Evolutionary conservation across 64 coral and sea anemone genomes (phyloP), one percentile per base, ranked within the genome.

Genomic region (Pachyseris speciosa): DNA sequence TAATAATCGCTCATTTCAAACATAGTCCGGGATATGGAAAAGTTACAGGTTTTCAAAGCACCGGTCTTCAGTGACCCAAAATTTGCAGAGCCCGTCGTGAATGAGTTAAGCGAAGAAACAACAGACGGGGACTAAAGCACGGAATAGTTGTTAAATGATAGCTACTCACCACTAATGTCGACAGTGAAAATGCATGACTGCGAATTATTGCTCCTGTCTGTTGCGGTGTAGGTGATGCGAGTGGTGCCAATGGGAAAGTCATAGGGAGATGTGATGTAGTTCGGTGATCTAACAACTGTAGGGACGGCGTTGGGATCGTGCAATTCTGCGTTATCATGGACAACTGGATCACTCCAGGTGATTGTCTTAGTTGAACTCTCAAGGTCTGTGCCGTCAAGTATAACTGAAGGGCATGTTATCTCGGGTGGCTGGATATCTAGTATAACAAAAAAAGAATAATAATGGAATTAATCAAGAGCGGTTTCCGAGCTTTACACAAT

Each of bases 221-320:
- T 87, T 7, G 94, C 97, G 8, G 86, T 99, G 36, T 95, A 99
- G 1, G 89, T 87, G n/a, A 99, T 92, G 22, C 71, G 64, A 20
- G 94, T 94, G 1, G 72, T 90, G 37, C 97, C 97, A 42, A 90
- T 86, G 17, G 90, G 75, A 67, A 99, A 99, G 43, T 95, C 90
- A 60, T 99, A 92, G 0, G 97, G 97, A n/a, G 89, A 90, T 43
- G 72, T 37, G 57, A 99, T 91, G 30, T 88, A 10, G 26, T 72
- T 76, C 0, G 89, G 90, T 31, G 78, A 90, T 58, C 68, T 87
- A 7, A 53, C 92, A 37, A 99, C 37, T 64, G 77, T 99, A 9
- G 94, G 84, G 15, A 52, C 55, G 51, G 94, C 94, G 57, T 92
- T 93, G 9, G 91, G 73, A 63, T 92, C 86, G 75, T 90, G 86